Evolutionary conservation across 2,797 vertebrate species (phyloP), one percentile per base, ranked within the genome.

Genomic region (Darevskia nairensis): DNA sequence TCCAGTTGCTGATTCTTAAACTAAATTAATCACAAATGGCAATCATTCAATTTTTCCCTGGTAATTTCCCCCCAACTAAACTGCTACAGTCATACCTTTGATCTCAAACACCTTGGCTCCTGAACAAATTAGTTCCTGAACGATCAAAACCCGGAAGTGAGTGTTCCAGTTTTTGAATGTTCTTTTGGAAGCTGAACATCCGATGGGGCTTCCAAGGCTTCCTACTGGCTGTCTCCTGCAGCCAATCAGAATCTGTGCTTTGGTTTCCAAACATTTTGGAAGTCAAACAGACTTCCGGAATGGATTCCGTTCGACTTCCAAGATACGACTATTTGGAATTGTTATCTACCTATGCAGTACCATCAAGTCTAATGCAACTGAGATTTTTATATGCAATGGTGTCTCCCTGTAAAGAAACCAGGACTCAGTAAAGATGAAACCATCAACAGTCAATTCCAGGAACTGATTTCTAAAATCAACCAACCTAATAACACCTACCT

Each of bases 391-490:
- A 41, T 15, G 1, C 50, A 29, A 74, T n/a, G 6, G 8, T 64
- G 29, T 82, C 44, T 86, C 90, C 8, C 82, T 93, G 85, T 66
- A 69, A 90, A 96, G 94, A 88, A 93, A 84, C 78, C 35, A 10
- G 80, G 39, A 13, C 80, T 59, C 11, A 79, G 79, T 55, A 90
- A 90, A 32, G 66, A 15, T 72, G 95, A 92, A 90, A 94, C 88
- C 89, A 86, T 96, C 82, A 68, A 91, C 29, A 95, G 87, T 29
- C 76, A 89, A 75, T 96, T 96, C 91, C 92, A 94, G 88, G 85
- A 84, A 35, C 88, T 96, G 59, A 80, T 95, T 69, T 92, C 90
- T 41, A 93, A 95, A 89, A 85, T 97, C 88, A 95, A 92, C 80
- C 93, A 93, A 77, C 92, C 93, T 1, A 93, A 79, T 46, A 88